Conservation (phyloP, 2,888 invertebrate species). For the Heliconius charithonia region DNA sequence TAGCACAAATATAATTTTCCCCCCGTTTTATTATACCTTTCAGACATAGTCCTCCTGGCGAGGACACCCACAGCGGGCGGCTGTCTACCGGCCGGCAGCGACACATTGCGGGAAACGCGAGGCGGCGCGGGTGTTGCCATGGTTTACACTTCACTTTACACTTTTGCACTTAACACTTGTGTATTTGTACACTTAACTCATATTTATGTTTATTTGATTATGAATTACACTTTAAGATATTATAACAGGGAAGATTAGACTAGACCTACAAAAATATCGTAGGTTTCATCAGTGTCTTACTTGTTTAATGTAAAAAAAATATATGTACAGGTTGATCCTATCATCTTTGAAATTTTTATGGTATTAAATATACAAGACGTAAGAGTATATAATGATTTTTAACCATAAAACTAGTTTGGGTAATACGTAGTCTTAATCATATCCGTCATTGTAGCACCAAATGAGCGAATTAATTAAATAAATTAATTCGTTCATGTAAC, state of each 20-base stretch:
- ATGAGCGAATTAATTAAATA: not conserved
- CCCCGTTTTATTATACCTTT: conserved; percentile 64
- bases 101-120: conserved; percentile 76
- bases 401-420: not conserved
- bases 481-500: not conserved
- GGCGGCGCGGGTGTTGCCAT: conserved; percentile 74
- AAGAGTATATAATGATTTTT: not conserved
- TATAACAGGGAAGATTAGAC: not conserved
- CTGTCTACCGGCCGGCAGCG: conserved; percentile 77
- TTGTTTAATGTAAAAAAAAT: not conserved
- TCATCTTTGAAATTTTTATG: not conserved
- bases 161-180: conserved; percentile 30
- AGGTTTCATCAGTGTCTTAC: not conserved
- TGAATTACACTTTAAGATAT: not conserved
- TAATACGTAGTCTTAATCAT: not conserved
- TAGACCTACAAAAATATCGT: not conserved
- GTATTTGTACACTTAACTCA: conserved; percentile 18
- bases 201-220: not conserved
- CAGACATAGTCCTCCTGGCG: conserved; percentile 74
- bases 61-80: conserved; percentile 71
- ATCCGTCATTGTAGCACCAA: not conserved
- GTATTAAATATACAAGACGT: not conserved
- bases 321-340: not conserved
- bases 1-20: not conserved
- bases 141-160: conserved; percentile 37